Evolutionary conservation across 2,797 vertebrate genomes (phyloP), one percentile per base, ranked within the genome.

Genomic region (Pterois miles): DNA sequence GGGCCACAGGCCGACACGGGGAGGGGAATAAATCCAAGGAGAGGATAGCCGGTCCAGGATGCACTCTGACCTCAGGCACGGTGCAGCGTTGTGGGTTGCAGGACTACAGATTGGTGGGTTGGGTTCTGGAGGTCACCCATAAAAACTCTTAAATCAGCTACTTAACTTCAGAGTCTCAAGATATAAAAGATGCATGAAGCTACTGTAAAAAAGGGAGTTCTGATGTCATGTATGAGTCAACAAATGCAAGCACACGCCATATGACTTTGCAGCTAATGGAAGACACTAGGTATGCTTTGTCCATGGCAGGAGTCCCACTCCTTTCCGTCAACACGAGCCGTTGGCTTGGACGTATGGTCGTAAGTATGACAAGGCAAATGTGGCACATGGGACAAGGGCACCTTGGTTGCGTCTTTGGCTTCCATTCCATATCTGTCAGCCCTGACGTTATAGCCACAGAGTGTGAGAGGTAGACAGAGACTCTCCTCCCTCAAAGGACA

Each of bases 11-110:
- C 85, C 65, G 85, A 83, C 88, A 88, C 36, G 20, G 72, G 72
- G 60, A 82, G 86, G 73, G 80, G 72, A 75, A 90, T 94, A 88
- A 92, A 91, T 93, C 87, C 68, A 83, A 78, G 65, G 74, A 74
- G 82, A 66, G 75, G 27, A 78, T 50, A 62, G 76, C 46, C 27
- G 7, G 69, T 63, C 48, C 29, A 71, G 59, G 33, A 54, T 52
- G 54, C 56, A 54, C 76, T 80, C 58, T 87, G 84, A 93, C 88
- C 89, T 86, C 74, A 65, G 63, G 46, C 54, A 43, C 18, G 46
- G 67, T 14, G 4, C 6, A 12, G 22, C 65, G 2, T 31, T 64
- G 58, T 36, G 58, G 62, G 27, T 68, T 23, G 33, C 10, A 5
- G 40, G 63, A 62, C 29, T 43, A 43, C 16, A 43, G 40, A 43